Evolutionary conservation across 2,888 invertebrate genomes (phyloP), one percentile per base, ranked within the genome.

Genomic region (Heliconius ethilla): DNA sequence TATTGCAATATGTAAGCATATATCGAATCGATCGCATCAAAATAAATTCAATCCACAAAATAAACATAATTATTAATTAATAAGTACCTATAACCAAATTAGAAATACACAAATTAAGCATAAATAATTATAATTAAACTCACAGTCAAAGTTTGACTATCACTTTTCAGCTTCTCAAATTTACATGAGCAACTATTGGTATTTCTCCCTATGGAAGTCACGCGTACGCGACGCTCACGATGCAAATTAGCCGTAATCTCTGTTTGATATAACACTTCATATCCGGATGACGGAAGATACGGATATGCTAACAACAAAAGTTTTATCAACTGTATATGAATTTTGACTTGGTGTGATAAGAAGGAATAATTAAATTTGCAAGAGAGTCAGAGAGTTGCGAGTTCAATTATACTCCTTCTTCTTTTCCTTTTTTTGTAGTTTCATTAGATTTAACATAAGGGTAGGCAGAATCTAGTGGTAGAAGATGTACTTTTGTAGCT

Each of bases 241-340:
- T 40, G 37, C 40, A 69, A 69, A 69, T 69, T 69, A 69, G 37
- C 69, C 40, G 69, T 69, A 40, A 40, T 69, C 40, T 40, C n/a
- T n/a, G 15, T 69, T 11, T n/a, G n/a, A 13, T 67, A 37, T 67
- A 67, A 37, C n/a, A 67, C 37, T 37, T 67, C n/a, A 67, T 40
- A 67, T 67, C 37, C 33, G 37, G n/a, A n/a, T n/a, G n/a, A n/a
- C n/a, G n/a, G n/a, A n/a, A n/a, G n/a, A n/a, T n/a, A n/a, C 25
- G 25, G n/a, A 40, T 69, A 69, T 45, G 13, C 25, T 67, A 67
- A 69, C 40, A 25, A 15, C 40, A 7, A 69, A 40, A 69, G n/a
- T 67, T 67, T 4, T 9, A 29, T 45, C 40, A 25, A 18, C 18
- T 7, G n/a, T 67, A 6, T 67, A 25, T n/a, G 37, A 40, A 67